Percentiles rank a stretch among this genome's conserved stretches.
Conservation (phyloP, 2,888 invertebrate species). For the Phaedon cochleariae region DNA sequence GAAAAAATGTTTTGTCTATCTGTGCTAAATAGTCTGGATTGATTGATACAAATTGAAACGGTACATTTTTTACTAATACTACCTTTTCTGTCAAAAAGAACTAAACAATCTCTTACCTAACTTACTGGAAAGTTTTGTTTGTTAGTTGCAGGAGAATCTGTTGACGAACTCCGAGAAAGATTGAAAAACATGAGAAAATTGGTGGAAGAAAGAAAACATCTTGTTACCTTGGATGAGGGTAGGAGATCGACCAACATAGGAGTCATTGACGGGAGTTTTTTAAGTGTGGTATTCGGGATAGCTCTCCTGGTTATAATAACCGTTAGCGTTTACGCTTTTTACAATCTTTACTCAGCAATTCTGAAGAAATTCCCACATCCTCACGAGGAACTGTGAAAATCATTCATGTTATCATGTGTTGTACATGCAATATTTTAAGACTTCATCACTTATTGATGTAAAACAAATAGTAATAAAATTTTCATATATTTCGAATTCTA, state of each 20-base stretch:
- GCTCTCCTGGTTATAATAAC: conserved; percentile 80
- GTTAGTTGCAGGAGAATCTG: conserved; percentile 68
- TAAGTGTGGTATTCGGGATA: conserved; percentile 83
- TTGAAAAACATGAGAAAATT: conserved; percentile 81
- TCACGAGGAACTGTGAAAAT: conserved; percentile 78
- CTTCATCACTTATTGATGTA: no score
- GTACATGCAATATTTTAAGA: no score
- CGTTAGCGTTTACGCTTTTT: conserved; percentile 86
- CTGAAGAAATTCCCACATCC: conserved; percentile 83
- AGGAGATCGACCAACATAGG: conserved; percentile 59
- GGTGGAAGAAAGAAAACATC: conserved; percentile 77
- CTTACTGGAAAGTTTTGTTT: no score
- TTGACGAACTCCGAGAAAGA: conserved; percentile 81
- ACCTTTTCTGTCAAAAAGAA: no score
- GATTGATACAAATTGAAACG: no score
- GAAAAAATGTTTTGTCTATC: no score
- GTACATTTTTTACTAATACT: no score
- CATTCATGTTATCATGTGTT: not conserved
- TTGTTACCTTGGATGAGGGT: conserved; percentile 62
- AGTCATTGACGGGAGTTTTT: conserved; percentile 83
- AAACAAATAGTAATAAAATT: no score
- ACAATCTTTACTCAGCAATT: conserved; percentile 82
- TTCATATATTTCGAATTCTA: no score
- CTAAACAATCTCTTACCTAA: no score
- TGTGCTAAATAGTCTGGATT: no score